Conservation (phyloP, 2,113 vertebrate species). For the Myiagra hebetior region DNA sequence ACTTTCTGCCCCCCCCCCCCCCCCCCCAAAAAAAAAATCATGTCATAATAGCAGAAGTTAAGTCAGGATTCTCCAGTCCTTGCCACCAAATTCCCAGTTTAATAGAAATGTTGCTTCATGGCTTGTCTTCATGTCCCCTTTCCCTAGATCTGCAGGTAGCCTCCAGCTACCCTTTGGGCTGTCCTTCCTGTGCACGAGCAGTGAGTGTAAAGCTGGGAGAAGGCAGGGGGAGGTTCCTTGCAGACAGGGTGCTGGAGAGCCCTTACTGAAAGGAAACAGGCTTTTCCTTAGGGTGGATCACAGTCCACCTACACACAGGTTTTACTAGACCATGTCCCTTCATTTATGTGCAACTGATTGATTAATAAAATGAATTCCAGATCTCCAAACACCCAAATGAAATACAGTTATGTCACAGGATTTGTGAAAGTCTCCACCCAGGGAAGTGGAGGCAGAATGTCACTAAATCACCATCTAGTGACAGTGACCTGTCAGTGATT, state of each 20-base stretch:
- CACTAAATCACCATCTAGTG: not conserved
- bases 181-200: accelerated
- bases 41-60: not conserved
- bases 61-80: not conserved
- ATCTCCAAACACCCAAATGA: not conserved
- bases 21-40: too few relatives aligned
- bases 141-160: not conserved
- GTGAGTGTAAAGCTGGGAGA: not conserved
- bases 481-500: not conserved
- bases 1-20: too few relatives aligned
- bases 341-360: not conserved
- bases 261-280: not conserved
- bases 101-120: not conserved
- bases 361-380: not conserved
- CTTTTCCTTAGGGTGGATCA: not conserved
- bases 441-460: not conserved
- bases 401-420: not conserved
- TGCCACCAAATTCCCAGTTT: not conserved
- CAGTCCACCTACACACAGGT: not conserved
- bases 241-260: not conserved
- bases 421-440: accelerated
- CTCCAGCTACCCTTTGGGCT: not conserved
- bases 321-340: not conserved
- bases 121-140: not conserved
- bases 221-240: not conserved